Percentiles rank a stretch among this genome's conserved stretches.
These are phyloP conservation scores for Plecturocebus donacophilus DNA, from an alignment of 2,113 vertebrate species.

Conservation along the genomic window DNA sequence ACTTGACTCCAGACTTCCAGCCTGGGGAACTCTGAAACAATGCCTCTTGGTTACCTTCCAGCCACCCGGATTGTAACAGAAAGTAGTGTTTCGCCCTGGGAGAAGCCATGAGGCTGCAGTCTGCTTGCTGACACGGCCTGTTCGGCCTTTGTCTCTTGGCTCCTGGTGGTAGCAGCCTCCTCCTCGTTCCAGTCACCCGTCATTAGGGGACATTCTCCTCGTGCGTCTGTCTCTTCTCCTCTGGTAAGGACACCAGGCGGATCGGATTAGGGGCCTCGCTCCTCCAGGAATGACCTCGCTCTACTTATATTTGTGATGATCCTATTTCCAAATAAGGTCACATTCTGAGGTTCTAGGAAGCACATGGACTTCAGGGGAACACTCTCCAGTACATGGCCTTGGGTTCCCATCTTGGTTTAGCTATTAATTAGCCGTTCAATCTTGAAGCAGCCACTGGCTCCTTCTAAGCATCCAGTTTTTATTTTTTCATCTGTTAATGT, in stretches of 20 bases:
- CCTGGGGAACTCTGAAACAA: not conserved
- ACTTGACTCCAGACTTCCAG: not conserved
- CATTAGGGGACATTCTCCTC: rapidly evolving
- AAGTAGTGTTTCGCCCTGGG: no score
- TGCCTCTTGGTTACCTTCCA: not conserved
- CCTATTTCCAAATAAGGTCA: not conserved
- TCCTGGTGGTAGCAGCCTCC: not conserved
- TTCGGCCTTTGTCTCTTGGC: not conserved
- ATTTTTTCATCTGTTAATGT: not conserved
- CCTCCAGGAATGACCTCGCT: not conserved
- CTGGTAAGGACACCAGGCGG: not conserved
- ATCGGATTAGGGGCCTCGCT: not conserved
- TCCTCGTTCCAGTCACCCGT: not conserved
- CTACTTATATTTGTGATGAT: not conserved
- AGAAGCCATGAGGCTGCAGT: not conserved
- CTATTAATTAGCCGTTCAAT: not conserved
- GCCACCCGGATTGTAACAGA: not conserved
- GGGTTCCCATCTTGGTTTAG: not conserved
- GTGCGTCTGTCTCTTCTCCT: not conserved
- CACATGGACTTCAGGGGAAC: not conserved
- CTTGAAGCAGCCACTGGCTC: not conserved
- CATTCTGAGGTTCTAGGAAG: not conserved
- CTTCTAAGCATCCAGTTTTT: not conserved
- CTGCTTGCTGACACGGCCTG: not conserved
- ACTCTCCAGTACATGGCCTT: not conserved